Base-by-base conservation (phyloP, 2,888 invertebrate species). In the Sabatieria punctata region DNA sequence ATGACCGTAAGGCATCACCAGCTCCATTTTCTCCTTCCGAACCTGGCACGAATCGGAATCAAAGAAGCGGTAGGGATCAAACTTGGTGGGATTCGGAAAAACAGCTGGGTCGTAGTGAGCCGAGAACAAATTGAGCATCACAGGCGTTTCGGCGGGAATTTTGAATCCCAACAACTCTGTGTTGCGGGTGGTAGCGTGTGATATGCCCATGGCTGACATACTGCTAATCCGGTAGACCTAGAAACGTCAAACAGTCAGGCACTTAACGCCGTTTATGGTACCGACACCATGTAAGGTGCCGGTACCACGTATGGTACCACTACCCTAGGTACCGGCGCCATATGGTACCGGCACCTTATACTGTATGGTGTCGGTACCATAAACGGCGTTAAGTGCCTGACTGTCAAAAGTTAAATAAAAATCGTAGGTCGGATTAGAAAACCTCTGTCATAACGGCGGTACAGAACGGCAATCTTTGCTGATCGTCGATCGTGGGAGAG, bases 101-200 rank as follows among this genome's bases (percentile, higher is more conserved):
- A 52, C 30, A 6, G 51, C 39, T 15, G 48, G 49, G 45, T 61
- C 61, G 4, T 22, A 49, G 8, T 55, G 49, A 4, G 55, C 54
- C 13, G 57, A 56, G 36, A 52, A 54, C 8, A 60, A 26, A 45
- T 55, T 55, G 2, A 54, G 49, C 4, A 59, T 22, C 19, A 57
- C 46, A 13, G 55, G 50, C 1, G 54, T 50, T 38, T 52, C 56
- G 26, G 53, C 51, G 4, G 65, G 63, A 38, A 65, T 59, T 1
- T 49, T 53, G 36, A 19, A 22, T 15, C 46, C 46, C 2, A 2
- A 2, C 2, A 45, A 8, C 13, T 39, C 41, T n/a, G 59, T 52
- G 39, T 63, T 60, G 18, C 50, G 41, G n/a, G 51, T 30, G 15
- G 53, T 49, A 15, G 50, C 42, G 41, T 58, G 61, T 36, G 55